phyloP scores from a whole-genome alignment of 1,140 invertebrate species.

The Drosophila arawakana region DNA sequence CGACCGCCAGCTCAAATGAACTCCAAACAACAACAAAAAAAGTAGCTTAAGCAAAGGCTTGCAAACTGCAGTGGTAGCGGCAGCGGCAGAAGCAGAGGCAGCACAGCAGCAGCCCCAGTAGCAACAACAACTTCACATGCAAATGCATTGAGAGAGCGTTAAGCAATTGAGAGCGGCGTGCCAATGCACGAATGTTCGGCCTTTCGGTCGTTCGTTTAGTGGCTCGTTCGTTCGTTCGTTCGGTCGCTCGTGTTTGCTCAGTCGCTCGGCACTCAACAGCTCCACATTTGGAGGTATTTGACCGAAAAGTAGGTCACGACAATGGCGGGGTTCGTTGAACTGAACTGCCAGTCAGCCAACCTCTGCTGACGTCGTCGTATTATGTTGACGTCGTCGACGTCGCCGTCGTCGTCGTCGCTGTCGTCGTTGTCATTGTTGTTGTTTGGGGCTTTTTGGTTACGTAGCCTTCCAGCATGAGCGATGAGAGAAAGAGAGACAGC shows the following conservation, averaged over 20 bases:
- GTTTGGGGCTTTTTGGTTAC: conserved; percentile 73
- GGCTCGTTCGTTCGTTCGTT: conserved; percentile 8
- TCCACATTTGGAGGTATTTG: conserved; percentile 84
- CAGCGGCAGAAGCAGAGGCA: conserved; percentile 36
- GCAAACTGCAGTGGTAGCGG: conserved; percentile 53
- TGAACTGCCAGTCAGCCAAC: conserved; percentile 68
- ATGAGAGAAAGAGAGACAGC: conserved; percentile 10
- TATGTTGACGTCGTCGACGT: conserved; percentile 53
- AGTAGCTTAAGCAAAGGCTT: conserved; percentile 54
- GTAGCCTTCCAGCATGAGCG: conserved; percentile 62
- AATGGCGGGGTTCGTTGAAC: conserved; percentile 84
- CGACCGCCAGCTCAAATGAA: conserved; percentile 76
- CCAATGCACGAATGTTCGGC: conserved; percentile 25
- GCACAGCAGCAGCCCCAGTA: too few species aligned
- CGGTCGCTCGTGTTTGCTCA: conserved; percentile 24
- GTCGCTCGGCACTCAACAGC: conserved; percentile 56
- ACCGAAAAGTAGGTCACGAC: conserved; percentile 85
- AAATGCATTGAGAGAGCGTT: conserved; percentile 67
- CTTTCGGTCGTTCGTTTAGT: conserved; percentile 9
- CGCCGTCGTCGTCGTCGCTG: conserved; percentile 38
- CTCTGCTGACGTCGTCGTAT: conserved; percentile 60
- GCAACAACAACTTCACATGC: conserved; percentile 71
- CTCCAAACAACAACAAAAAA: conserved; percentile 60
- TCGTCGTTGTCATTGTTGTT: conserved; percentile 12
- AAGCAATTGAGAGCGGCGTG: conserved; percentile 48